Evolutionary conservation across 2,113 vertebrate genomes (phyloP).

Genomic region (Microtus pennsylvanicus): DNA sequence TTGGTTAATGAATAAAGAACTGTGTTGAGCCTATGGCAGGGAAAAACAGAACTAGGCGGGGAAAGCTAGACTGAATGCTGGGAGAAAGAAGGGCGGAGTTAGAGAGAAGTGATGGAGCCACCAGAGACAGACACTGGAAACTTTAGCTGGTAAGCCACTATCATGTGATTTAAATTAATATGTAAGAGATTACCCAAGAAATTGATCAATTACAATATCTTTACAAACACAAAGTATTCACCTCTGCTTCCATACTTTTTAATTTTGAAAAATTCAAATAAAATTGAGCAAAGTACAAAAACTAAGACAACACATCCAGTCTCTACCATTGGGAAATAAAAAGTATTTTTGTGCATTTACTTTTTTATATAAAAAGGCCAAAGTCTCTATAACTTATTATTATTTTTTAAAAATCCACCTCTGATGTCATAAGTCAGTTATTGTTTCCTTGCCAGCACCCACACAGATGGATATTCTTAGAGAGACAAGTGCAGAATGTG

Average conservation of each 20-base stretch:
- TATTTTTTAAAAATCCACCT: constrained; percentile 2
- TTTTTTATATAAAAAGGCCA: neutral
- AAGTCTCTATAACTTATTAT: neutral
- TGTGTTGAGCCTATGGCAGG: no score
- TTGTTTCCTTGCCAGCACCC: neutral
- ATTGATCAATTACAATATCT: constrained; percentile 63
- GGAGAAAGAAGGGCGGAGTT: no score
- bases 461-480: constrained; percentile 17
- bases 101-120: no score
- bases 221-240: constrained; percentile 58
- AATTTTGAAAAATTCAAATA: constrained; percentile 37
- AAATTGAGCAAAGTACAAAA: neutral
- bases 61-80: no score
- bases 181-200: neutral
- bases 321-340: neutral
- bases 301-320: neutral
- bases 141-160: no score
- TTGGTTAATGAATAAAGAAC: no score
- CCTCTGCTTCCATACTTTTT: constrained; percentile 39
- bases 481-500: neutral
- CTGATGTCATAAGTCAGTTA: constrained; percentile 16
- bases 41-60: no score
- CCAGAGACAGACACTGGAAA: no score
- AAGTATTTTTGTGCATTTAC: neutral
- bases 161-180: no score